These are phyloP conservation scores for Oxyruncus cristatus DNA, from an alignment of 2,113 vertebrate species.

Conservation along the genomic window DNA sequence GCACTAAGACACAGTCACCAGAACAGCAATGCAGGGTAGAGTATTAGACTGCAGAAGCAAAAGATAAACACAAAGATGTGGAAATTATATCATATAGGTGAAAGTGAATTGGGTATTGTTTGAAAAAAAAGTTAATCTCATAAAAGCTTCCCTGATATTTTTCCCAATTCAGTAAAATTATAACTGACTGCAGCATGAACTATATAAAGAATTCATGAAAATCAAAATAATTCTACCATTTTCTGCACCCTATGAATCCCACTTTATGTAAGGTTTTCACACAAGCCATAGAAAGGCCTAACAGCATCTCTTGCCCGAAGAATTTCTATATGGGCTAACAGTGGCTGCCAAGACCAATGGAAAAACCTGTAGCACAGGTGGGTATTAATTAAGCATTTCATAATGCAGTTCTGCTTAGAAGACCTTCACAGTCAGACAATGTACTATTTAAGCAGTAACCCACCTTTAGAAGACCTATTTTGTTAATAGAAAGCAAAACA, in stretches of 20 bases:
- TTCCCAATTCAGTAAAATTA: background rate
- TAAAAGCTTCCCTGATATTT: background rate
- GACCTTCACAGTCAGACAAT: conserved; percentile 27
- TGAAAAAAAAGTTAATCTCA: background rate
- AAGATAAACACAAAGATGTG: conserved; percentile 39
- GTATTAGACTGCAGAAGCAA: conserved; percentile 49
- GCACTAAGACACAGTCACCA: conserved; percentile 70
- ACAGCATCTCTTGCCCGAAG: background rate
- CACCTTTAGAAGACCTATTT: background rate
- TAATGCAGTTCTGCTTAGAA: conserved; percentile 58
- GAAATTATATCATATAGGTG: background rate
- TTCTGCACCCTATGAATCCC: background rate
- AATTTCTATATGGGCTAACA: background rate
- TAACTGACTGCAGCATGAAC: background rate
- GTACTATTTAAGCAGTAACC: conserved; percentile 23
- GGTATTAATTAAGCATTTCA: background rate
- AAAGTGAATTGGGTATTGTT: background rate
- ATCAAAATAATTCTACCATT: background rate
- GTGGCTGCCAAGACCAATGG: background rate
- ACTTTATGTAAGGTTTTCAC: background rate
- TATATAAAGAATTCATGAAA: background rate
- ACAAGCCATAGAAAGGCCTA: background rate
- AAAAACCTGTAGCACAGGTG: background rate
- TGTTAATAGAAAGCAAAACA: conserved; percentile 21
- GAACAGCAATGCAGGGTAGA: conserved; percentile 59